Conservation (phyloP, 2,797 vertebrate species). For the Sebastes alutus region DNA sequence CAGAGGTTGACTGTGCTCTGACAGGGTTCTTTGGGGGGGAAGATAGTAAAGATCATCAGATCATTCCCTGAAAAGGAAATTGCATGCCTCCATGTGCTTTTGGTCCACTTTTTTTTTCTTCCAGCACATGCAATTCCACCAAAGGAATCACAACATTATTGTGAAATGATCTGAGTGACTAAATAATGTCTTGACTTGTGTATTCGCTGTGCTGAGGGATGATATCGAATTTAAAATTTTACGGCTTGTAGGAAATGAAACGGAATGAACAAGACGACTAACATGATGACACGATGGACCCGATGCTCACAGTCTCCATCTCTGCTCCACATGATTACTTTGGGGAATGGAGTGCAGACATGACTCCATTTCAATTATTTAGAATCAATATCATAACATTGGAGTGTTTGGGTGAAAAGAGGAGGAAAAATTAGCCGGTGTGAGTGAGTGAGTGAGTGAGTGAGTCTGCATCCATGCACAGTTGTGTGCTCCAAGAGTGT, state of each 20-base stretch:
- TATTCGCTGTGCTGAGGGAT: constrained; percentile 9
- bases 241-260: constrained; percentile 27
- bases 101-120: not conserved
- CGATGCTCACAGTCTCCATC: constrained; percentile 13
- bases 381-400: constrained; percentile 15
- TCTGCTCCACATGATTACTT: constrained; percentile 44
- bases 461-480: not conserved
- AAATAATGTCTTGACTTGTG: constrained; percentile 10
- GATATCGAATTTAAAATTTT: constrained; percentile 8
- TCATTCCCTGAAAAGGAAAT: constrained; percentile 29
- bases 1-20: constrained; percentile 21
- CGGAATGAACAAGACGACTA: constrained; percentile 26
- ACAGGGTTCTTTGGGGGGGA: not conserved
- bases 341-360: constrained; percentile 21
- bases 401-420: constrained; percentile 15
- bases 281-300: constrained; percentile 23
- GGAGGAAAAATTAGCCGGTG: not conserved
- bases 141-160: constrained; percentile 19
- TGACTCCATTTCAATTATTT: constrained; percentile 41
- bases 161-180: constrained; percentile 35
- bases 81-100: not conserved
- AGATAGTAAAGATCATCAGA: constrained; percentile 16
- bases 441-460: not conserved
- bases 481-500: not conserved
- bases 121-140: not conserved